Evolutionary conservation across 2,888 invertebrate genomes (phyloP), one percentile per base, ranked within the genome.

Genomic region (Epistrophella euchroma): DNA sequence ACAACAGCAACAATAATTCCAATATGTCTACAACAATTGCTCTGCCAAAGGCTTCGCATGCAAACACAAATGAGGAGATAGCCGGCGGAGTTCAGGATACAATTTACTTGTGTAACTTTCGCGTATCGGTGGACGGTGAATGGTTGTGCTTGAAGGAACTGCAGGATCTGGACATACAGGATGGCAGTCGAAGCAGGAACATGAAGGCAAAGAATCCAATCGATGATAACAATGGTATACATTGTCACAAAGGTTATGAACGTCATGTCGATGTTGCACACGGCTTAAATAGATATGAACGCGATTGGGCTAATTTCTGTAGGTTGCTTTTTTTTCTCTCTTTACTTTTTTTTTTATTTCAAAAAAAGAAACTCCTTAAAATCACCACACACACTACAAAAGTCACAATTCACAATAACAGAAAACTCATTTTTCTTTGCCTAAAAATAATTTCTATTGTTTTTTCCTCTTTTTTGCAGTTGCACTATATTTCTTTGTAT

Each of bases 61-160:
- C 92, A 40, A 91, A 92, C 75, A 91, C 90, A 68, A 90, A 66
- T 76, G 92, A 92, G 76, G 92, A 92, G 79, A 90, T 92, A 71
- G 90, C 91, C 50, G 92, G 92, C 89, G 97, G 97, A 89, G 98
- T 98, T 60, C 97, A 98, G 93, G 98, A 98, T 92, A 98, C 98
- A 77, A 98, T 98, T 90, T 98, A 98, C 93, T 93, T 98, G 92
- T 98, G 98, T 94, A 98, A 98, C 93, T 98, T 98, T 93, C 96
- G 98, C 78, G 98, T 98, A 7, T 98, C 98, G 70, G 98, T 98
- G 55, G 98, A 98, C 91, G 98, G 98, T 82, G 98, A 98, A 92
- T 98, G 98, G 98, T 94, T 98, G 80, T 98, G 98, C 91, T 93
- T 98, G 76, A 97, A 98, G 92, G 98, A 98, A 92, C 93, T 98